These are phyloP conservation scores for Percina caprodes DNA, from an alignment of 2,113 vertebrate species.

Conservation along the genomic window DNA sequence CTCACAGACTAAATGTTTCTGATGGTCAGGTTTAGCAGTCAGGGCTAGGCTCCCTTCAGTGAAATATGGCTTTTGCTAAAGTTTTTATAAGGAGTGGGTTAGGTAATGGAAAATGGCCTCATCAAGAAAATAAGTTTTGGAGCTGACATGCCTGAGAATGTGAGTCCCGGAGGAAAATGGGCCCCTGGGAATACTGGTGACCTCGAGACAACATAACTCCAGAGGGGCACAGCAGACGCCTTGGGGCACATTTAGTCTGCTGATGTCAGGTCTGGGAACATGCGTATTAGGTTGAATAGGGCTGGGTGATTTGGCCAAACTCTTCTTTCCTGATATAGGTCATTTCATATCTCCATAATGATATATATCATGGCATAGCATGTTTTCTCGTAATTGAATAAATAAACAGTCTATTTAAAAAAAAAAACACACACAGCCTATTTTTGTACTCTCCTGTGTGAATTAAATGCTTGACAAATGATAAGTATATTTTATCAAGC, in stretches of 20 bases:
- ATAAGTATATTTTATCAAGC: too few species aligned
- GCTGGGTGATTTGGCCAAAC: too few species aligned
- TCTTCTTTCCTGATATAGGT: too few species aligned
- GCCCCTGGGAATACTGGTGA: constrained; percentile 70
- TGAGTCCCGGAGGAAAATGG: constrained; percentile 44
- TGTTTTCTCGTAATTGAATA: too few species aligned
- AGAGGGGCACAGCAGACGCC: constrained; percentile 50
- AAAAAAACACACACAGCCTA: too few species aligned
- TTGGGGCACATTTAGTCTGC: constrained; percentile 46
- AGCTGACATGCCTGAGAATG: constrained; percentile 72
- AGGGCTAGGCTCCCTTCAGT: neutral
- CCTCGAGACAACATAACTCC: constrained; percentile 51
- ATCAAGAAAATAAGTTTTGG: constrained; percentile 43
- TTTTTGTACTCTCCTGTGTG: too few species aligned
- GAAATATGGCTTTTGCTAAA: constrained; percentile 42
- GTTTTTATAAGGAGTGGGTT: constrained; percentile 36
- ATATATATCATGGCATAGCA: too few species aligned
- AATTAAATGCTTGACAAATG: too few species aligned
- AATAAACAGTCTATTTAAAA: too few species aligned
- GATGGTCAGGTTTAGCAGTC: constrained; percentile 3
- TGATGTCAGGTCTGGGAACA: constrained; percentile 69
- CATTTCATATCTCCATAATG: too few species aligned
- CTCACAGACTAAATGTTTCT: neutral
- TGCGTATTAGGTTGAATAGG: too few species aligned
- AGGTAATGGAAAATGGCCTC: constrained; percentile 62